Percentiles rank a stretch among this genome's conserved stretches.
These are phyloP conservation scores for Chloropsis hardwickii DNA, from an alignment of 2,113 vertebrate genomes.

Conservation along the genomic window DNA sequence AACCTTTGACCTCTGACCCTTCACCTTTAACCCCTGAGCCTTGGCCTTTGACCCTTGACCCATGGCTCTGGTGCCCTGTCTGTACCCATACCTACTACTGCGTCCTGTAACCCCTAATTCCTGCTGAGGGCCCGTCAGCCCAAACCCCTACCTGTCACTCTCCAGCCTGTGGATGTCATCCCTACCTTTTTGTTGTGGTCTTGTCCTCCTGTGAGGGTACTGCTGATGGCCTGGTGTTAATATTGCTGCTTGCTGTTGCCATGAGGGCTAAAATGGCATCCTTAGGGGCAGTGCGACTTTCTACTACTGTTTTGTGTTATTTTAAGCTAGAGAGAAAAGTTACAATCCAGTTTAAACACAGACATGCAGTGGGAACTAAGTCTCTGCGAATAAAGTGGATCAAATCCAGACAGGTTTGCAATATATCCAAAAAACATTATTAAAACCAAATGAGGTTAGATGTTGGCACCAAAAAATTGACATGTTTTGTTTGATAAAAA, in stretches of 20 bases:
- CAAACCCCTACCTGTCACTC: not conserved
- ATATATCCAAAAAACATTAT: not conserved
- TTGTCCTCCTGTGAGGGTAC: not conserved
- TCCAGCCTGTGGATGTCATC: not conserved
- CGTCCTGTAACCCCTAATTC: too few species aligned
- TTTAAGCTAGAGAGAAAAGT: not conserved
- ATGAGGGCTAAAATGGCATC: not conserved
- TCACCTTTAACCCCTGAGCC: too few species aligned
- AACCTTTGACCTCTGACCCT: not conserved
- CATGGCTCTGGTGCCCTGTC: not conserved
- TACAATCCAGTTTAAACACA: not conserved
- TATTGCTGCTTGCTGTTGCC: not conserved
- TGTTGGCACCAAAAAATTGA: too few species aligned
- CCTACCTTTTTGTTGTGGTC: not conserved
- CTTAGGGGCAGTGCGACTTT: not conserved
- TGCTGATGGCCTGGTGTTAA: not conserved
- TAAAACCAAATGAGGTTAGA: not conserved
- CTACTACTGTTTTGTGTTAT: not conserved
- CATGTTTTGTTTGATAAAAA: not conserved
- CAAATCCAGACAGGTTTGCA: not conserved
- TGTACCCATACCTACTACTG: not conserved
- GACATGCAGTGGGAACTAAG: not conserved
- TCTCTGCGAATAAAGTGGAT: not conserved
- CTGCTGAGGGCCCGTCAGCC: too few species aligned
- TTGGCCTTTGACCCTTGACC: not conserved